A percentile compares a stretch with the other conserved stretches of the same genome.
phyloP scores from a whole-genome alignment of 92 coral and sea anemone genomes.

The Hydrozoanthus gracilis region DNA sequence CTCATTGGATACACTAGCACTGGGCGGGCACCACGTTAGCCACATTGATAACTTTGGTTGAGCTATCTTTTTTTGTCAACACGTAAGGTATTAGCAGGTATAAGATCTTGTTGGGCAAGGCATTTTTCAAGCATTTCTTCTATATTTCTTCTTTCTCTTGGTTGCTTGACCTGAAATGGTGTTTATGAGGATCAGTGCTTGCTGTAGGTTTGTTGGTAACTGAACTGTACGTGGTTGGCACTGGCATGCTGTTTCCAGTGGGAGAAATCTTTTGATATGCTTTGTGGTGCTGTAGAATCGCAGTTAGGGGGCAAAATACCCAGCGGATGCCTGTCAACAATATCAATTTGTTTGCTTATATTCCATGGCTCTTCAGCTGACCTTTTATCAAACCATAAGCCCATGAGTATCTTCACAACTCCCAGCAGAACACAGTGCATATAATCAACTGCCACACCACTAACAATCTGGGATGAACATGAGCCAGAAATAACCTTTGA shows the following conservation, averaged over 20 bases:
- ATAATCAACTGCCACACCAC: slow-evolving; percentile 68
- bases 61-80: too few species aligned
- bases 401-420: slow-evolving; percentile 63
- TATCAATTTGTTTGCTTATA: slow-evolving; percentile 56
- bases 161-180: too few species aligned
- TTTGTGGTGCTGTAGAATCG: slow-evolving; percentile 70
- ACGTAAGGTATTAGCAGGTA: too few species aligned
- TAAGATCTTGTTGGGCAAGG: too few species aligned
- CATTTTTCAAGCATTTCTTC: too few species aligned
- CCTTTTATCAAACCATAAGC: slow-evolving; percentile 72
- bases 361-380: slow-evolving; percentile 60
- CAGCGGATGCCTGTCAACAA: slow-evolving; percentile 60
- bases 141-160: too few species aligned
- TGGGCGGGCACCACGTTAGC: too few species aligned
- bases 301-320: slow-evolving; percentile 69
- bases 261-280: slow-evolving; percentile 57
- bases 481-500: slow-evolving; percentile 72
- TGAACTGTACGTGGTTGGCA: too few species aligned
- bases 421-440: slow-evolving; percentile 80
- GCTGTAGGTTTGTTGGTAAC: too few species aligned
- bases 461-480: slow-evolving; percentile 74
- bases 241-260: slow-evolving; percentile 55
- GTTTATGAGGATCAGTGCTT: too few species aligned
- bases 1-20: too few species aligned
- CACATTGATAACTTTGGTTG: too few species aligned